Evolutionary conservation across 2,113 vertebrate species (phyloP).

Genomic region (Chelonoidis abingdonii): DNA sequence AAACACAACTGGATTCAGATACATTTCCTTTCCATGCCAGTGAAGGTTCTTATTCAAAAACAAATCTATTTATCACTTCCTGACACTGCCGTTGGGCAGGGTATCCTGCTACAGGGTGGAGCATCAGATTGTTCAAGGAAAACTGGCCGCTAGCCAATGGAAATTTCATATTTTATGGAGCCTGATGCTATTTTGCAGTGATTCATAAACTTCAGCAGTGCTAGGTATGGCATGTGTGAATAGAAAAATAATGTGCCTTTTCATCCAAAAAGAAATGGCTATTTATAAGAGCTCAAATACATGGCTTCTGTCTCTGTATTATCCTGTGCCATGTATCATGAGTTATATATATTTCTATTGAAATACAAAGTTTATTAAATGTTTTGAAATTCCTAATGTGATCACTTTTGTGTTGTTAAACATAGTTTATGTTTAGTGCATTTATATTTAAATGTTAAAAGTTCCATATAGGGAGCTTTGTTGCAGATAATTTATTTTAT

Average conservation of each 20-base stretch:
- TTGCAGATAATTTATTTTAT: not conserved
- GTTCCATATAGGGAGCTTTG: not conserved
- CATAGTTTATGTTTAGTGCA: not conserved
- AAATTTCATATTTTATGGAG: conserved; percentile 69
- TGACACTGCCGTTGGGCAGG: conserved; percentile 79
- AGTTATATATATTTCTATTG: not conserved
- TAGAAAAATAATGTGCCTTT: not conserved
- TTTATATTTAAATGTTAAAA: not conserved
- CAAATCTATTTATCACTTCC: conserved; percentile 81
- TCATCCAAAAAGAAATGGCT: not conserved
- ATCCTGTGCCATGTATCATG: not conserved
- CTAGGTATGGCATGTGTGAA: not conserved
- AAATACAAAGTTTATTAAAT: not conserved
- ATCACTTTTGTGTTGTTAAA: not conserved
- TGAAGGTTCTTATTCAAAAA: conserved; percentile 75
- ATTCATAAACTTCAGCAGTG: conserved; percentile 45
- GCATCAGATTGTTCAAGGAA: conserved; percentile 73
- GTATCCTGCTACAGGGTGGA: conserved; percentile 86
- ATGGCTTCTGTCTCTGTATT: not conserved
- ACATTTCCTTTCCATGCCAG: conserved; percentile 68
- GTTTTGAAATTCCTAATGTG: not conserved
- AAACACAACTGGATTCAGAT: conserved; percentile 53
- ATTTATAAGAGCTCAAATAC: not conserved
- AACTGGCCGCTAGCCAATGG: conserved; percentile 79
- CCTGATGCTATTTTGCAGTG: conserved; percentile 44